phyloP scores from a whole-genome alignment of 1,140 invertebrate species.

The Drosophila nebulosa region DNA sequence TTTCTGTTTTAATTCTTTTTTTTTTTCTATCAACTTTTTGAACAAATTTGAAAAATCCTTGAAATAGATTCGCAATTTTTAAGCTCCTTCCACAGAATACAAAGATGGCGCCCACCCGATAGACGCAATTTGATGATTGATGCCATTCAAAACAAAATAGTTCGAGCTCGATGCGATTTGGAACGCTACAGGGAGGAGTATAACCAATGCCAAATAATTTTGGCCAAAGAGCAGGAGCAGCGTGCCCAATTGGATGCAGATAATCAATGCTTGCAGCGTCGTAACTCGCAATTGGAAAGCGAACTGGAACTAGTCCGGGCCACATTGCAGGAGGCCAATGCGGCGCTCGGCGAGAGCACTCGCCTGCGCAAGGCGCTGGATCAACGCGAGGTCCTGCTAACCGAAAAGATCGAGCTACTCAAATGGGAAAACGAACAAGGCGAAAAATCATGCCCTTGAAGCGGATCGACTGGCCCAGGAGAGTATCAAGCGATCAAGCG shows the following conservation, averaged over 20 bases:
- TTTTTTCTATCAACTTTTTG: not conserved
- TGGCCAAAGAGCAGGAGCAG: not conserved
- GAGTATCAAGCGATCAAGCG: not conserved
- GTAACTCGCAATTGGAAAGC: not conserved
- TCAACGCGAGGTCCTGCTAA: not conserved
- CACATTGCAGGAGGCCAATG: not conserved
- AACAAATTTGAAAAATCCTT: not conserved
- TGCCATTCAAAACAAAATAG: not conserved
- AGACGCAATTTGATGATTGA: not conserved
- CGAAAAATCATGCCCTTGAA: not conserved
- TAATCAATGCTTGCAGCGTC: not conserved
- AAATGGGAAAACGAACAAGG: not conserved
- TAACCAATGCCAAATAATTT: not conserved
- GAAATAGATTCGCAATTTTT: not conserved
- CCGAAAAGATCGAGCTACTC: conserved; percentile 14
- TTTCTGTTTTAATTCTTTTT: not conserved
- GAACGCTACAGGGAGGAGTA: conserved; percentile 7
- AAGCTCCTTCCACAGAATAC: not conserved
- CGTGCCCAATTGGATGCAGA: not conserved
- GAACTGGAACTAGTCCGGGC: not conserved
- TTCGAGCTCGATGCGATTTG: not conserved
- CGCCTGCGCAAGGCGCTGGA: not conserved
- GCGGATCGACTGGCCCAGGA: conserved; percentile 6
- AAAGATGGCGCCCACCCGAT: not conserved
- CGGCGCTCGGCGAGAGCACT: not conserved